Base-by-base conservation (phyloP, 92 coral and sea anemone species). In the Phenganax stokvisi region DNA sequence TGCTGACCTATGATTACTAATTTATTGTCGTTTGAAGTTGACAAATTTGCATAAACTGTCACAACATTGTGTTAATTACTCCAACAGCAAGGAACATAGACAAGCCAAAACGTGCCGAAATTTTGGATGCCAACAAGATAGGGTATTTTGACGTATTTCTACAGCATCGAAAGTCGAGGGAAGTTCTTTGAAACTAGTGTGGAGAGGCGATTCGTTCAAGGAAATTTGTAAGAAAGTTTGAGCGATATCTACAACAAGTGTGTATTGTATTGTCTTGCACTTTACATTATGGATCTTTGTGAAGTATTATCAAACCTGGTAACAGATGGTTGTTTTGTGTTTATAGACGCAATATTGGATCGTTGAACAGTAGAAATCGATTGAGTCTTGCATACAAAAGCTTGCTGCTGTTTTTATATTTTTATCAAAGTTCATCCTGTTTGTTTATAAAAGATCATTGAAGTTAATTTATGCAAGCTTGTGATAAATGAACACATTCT, bases 41-140 rank as follows among this genome's bases (percentile, higher is more conserved):
- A 74, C 31, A 54, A 74, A 74, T 74, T 74, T 74, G 55, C 79
- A 74, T 74, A 74, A 74, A 6, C 55, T 52, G 79, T 74, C 79
- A 74, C 79, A 74, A 72, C 76, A 72, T 37, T 37, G 11, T 10
- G 57, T 27, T 20, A 12, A 29, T 28, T n/a, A 27, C 58, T 53
- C 59, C 31, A 25, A 52, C 17, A 29, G 62, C 2, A 17, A 3
- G 31, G 62, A 54, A 17, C 13, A 74, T 54, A 51, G 20, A 12
- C 79, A 74, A 15, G 79, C 44, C 56, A 3, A 30, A 74, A 56
- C 59, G 53, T 12, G 59, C 57, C 25, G 29, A 74, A 74, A 74
- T 25, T 28, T 53, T 47, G 57, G 5, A 54, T 25, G 11, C 72
- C 52, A 29, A 53, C 4, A 66, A 66, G 51, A 66, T 9, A 47